Percentiles rank a stretch among this genome's conserved stretches.
Conservation (phyloP, 2,888 invertebrate species). For the Spicauda simplicius region DNA sequence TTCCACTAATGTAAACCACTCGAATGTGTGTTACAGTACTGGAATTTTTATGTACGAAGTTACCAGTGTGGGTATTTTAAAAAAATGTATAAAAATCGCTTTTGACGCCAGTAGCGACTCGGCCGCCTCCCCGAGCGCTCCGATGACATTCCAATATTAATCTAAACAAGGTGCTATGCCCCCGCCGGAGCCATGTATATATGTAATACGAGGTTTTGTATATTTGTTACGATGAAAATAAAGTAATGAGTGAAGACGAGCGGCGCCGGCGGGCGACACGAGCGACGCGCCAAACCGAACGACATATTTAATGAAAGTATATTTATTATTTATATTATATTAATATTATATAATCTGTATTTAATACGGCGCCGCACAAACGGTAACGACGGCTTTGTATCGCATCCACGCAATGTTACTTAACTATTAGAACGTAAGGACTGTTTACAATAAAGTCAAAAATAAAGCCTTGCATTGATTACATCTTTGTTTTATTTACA, state of each 20-base stretch:
- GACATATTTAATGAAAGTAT: conserved; percentile 48
- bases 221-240: conserved; percentile 67
- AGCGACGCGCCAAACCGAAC: conserved; percentile 46
- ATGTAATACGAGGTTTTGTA: conserved; percentile 59
- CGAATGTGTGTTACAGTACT: neutral
- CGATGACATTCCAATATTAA: conserved; percentile 50
- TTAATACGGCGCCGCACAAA: conserved; percentile 60
- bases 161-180: conserved; percentile 42
- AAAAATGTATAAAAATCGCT: conserved; percentile 32
- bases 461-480: conserved; percentile 81
- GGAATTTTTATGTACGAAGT: conserved; percentile 2
- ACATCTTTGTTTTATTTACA: conserved; percentile 58
- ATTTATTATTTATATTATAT: conserved; percentile 55
- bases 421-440: conserved; percentile 77
- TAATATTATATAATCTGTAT: conserved; percentile 51
- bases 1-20: neutral
- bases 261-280: conserved; percentile 46
- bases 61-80: conserved; percentile 3
- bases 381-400: conserved; percentile 58
- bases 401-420: conserved; percentile 80
- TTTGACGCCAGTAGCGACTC: conserved; percentile 43
- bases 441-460: conserved; percentile 74
- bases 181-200: conserved; percentile 38
- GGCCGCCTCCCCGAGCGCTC: conserved; percentile 52
- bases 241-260: conserved; percentile 43